phyloP scores from a whole-genome alignment of 92 coral and sea anemone genomes.

The Phenganax marumi region DNA sequence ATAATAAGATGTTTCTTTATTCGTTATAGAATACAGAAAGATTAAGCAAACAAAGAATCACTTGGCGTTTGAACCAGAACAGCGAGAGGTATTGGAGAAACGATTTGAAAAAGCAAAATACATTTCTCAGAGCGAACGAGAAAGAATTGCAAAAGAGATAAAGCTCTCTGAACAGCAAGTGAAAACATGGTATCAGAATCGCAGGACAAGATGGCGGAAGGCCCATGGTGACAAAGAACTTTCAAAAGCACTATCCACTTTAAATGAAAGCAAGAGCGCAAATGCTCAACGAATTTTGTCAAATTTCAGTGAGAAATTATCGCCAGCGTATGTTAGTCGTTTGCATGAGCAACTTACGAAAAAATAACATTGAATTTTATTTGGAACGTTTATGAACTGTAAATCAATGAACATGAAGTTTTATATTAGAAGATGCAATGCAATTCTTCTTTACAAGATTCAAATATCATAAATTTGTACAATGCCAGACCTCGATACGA shows the following conservation, averaged over 20 bases:
- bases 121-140: constrained; percentile 3
- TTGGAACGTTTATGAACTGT: no score
- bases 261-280: neutral
- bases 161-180: constrained; percentile 21
- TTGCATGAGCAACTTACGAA: constrained; percentile 16
- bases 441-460: no score
- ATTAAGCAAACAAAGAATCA: constrained; percentile 1
- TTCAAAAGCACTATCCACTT: neutral
- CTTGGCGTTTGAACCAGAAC: constrained; percentile 1
- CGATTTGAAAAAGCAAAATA: constrained; percentile 9
- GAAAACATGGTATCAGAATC: constrained; percentile 38
- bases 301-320: neutral
- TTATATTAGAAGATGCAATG: no score
- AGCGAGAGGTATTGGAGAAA: constrained; percentile 11
- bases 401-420: no score
- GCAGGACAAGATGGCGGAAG: constrained; percentile 35
- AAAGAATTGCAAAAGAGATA: neutral
- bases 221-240: constrained; percentile 13
- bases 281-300: constrained; percentile 27
- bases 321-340: neutral
- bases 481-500: no score
- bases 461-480: no score
- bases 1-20: neutral
- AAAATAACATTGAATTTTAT: neutral
- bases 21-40: neutral